phyloP scores from a whole-genome alignment of 2,113 vertebrate genomes.

The Saccopteryx leptura region DNA sequence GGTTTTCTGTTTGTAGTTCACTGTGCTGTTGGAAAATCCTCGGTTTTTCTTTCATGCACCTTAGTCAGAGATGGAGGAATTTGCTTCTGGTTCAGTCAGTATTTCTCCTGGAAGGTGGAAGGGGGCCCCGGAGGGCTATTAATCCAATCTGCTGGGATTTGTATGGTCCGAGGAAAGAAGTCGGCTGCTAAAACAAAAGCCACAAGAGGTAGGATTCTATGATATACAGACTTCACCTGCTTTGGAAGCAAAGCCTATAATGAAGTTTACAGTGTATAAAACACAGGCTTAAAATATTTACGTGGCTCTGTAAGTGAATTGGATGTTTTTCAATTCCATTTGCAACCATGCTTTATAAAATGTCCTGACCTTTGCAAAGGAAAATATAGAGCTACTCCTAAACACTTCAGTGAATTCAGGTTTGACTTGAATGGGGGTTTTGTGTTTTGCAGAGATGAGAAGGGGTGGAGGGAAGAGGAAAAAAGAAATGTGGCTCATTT shows the following conservation, averaged over 20 bases:
- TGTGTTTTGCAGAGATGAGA: background rate
- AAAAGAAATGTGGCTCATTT: background rate
- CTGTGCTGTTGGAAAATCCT: conserved; percentile 73
- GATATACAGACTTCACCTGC: conserved; percentile 76
- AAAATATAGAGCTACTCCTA: background rate
- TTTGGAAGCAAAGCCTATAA: conserved; percentile 52
- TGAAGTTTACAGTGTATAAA: conserved; percentile 79
- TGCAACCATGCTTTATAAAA: conserved; percentile 48
- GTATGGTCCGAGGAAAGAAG: conserved; percentile 40
- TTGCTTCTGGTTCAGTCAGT: conserved; percentile 67
- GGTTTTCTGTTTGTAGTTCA: conserved; percentile 63
- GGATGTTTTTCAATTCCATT: conserved; percentile 71
- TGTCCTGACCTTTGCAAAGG: conserved; percentile 37
- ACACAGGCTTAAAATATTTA: conserved; percentile 80
- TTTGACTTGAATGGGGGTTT: background rate
- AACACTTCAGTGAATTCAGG: conserved; percentile 1
- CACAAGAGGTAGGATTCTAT: background rate
- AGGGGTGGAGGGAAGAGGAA: background rate
- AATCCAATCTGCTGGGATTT: conserved; percentile 54
- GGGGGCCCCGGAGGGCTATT: conserved; percentile 35
- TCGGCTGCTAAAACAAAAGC: conserved; percentile 52
- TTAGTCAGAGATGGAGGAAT: conserved; percentile 75
- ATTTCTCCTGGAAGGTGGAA: conserved; percentile 77
- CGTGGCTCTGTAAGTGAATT: conserved; percentile 58
- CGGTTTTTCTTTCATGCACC: conserved; percentile 28